A percentile compares a stretch with the other conserved stretches of the same genome.
Conservation (phyloP, 1,140 invertebrate species). For the Drosophila ficusphila region DNA sequence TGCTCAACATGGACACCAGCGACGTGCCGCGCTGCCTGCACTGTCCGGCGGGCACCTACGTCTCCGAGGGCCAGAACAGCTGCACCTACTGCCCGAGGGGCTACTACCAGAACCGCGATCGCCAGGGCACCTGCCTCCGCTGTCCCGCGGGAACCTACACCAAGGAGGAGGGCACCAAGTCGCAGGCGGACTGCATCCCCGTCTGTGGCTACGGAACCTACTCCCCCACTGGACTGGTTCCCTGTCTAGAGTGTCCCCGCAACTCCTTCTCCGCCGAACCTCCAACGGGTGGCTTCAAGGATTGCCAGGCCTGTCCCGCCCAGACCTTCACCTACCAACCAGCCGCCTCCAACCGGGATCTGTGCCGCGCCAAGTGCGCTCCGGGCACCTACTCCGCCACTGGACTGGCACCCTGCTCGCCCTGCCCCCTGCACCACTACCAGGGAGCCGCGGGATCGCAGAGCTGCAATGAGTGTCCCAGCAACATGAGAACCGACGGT, state of each 20-base stretch:
- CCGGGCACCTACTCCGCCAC: constrained; percentile 96
- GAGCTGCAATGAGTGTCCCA: constrained; percentile 93
- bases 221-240: constrained; percentile 96
- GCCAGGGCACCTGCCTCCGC: constrained; percentile 93
- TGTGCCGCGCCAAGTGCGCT: constrained; percentile 95
- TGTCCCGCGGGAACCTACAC: constrained; percentile 98
- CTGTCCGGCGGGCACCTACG: constrained; percentile 97
- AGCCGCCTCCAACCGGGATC: constrained; percentile 92
- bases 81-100: constrained; percentile 96
- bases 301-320: constrained; percentile 96
- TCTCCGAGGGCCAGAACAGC: constrained; percentile 92
- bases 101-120: constrained; percentile 95
- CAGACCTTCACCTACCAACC: constrained; percentile 97
- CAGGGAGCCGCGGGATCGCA: constrained; percentile 93
- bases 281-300: constrained; percentile 95
- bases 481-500: constrained; percentile 92
- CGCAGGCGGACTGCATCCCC: constrained; percentile 92
- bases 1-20: constrained; percentile 95
- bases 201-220: constrained; percentile 98
- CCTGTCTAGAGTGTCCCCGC: constrained; percentile 96
- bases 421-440: constrained; percentile 97
- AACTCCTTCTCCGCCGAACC: constrained; percentile 96
- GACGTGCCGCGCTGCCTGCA: constrained; percentile 97
- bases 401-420: constrained; percentile 96
- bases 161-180: constrained; percentile 94